Percentiles rank a stretch among this genome's conserved stretches.
Evolutionary conservation across 2,888 invertebrate genomes (phyloP).

Genomic region (Pristionchus entomophagus): DNA sequence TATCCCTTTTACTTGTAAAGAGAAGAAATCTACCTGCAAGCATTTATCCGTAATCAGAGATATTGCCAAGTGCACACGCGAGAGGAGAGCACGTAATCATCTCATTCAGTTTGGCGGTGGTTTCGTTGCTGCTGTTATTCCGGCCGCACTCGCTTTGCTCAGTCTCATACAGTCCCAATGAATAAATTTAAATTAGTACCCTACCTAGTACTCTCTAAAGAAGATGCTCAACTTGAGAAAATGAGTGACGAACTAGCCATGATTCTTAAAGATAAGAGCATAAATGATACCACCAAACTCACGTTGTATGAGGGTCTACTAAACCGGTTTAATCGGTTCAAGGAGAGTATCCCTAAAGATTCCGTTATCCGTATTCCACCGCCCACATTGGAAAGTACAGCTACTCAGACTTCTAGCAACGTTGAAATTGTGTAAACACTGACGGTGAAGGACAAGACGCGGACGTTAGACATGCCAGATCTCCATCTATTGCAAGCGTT

Average conservation of each 20-base stretch:
- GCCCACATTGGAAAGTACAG: no score
- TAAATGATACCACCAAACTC: background rate
- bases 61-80: constrained; percentile 22
- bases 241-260: background rate
- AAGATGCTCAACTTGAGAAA: background rate
- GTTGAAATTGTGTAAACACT: no score
- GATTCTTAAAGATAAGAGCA: background rate
- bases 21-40: background rate
- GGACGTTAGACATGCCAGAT: no score
- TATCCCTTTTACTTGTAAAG: background rate
- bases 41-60: background rate
- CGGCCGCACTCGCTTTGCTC: constrained; percentile 1
- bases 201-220: background rate
- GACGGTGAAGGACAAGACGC: no score
- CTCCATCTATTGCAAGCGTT: no score
- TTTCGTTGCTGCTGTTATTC: background rate
- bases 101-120: background rate
- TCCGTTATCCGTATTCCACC: no score
- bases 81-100: background rate
- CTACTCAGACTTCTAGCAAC: no score
- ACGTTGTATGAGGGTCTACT: background rate
- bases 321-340: no score
- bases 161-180: background rate
- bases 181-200: constrained; percentile 5
- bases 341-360: no score